Evolutionary conservation across 2,113 vertebrate genomes (phyloP).

Genomic region (Myrmophylax atrothorax): DNA sequence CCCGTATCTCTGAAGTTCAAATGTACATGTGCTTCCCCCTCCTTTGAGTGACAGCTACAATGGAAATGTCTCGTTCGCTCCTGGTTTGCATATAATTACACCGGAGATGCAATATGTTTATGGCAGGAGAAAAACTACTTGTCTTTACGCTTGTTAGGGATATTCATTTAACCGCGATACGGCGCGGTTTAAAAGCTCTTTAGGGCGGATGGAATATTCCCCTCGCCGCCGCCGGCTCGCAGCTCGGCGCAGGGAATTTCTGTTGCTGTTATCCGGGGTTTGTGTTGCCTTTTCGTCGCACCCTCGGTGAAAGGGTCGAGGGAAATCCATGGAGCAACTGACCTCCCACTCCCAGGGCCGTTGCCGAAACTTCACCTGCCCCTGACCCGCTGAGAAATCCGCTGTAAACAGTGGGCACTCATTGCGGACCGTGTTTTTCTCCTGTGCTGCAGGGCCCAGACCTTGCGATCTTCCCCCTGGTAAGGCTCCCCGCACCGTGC

Average conservation of each 20-base stretch:
- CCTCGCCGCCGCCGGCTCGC: not conserved
- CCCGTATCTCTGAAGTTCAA: conserved; percentile 73
- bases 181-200: conserved; percentile 47
- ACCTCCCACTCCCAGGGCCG: not conserved
- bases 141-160: conserved; percentile 54
- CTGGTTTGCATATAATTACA: conserved; percentile 76
- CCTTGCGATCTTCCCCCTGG: not conserved
- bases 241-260: not conserved
- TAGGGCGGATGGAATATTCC: conserved; percentile 10
- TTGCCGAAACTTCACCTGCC: not conserved
- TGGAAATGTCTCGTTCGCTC: conserved; percentile 70
- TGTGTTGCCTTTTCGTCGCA: not conserved
- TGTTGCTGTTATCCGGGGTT: not conserved
- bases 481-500: too few relatives aligned
- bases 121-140: conserved; percentile 66
- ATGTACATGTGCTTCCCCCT: conserved; percentile 60
- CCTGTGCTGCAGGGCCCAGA: not conserved
- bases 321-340: not conserved
- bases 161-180: conserved; percentile 33
- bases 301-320: not conserved
- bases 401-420: not conserved
- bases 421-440: not conserved
- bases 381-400: not conserved
- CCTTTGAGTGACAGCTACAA: conserved; percentile 72
- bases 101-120: conserved; percentile 65